phyloP scores from a whole-genome alignment of 2,888 invertebrate species.

The Drosophila falleni region DNA sequence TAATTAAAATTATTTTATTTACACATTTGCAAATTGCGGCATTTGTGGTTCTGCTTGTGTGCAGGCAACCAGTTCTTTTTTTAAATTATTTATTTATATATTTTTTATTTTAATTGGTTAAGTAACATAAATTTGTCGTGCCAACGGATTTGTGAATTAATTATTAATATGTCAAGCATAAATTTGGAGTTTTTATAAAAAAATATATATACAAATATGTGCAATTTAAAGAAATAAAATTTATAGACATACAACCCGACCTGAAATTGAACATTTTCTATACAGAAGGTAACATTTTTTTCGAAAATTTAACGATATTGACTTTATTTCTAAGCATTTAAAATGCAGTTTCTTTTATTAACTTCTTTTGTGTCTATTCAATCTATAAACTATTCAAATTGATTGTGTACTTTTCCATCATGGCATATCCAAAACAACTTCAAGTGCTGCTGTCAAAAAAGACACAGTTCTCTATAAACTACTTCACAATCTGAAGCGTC shows the following conservation, averaged over 20 bases:
- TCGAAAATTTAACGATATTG: too few relatives aligned
- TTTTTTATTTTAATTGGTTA: slow-evolving; percentile 26
- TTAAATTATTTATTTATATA: background rate
- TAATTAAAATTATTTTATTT: background rate
- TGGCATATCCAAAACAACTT: background rate
- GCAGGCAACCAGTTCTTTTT: background rate
- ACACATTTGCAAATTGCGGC: slow-evolving; percentile 38
- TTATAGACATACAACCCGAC: too few relatives aligned
- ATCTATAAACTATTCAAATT: too few relatives aligned
- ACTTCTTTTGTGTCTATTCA: too few relatives aligned
- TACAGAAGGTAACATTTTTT: too few relatives aligned
- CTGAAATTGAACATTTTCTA: too few relatives aligned
- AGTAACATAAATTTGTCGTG: slow-evolving; percentile 15
- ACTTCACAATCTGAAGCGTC: slow-evolving; percentile 20
- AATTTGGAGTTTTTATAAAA: background rate
- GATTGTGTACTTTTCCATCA: background rate
- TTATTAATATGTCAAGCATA: background rate
- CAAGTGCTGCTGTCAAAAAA: slow-evolving; percentile 14
- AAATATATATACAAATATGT: too few relatives aligned
- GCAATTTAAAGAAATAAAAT: too few relatives aligned
- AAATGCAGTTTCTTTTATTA: too few relatives aligned
- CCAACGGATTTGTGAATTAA: slow-evolving; percentile 3
- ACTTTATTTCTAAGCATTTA: too few relatives aligned
- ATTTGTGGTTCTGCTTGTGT: background rate
- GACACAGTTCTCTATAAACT: slow-evolving; percentile 3